Base-by-base conservation (phyloP, 2,888 invertebrate species). In the Aleiodes testaceus region DNA sequence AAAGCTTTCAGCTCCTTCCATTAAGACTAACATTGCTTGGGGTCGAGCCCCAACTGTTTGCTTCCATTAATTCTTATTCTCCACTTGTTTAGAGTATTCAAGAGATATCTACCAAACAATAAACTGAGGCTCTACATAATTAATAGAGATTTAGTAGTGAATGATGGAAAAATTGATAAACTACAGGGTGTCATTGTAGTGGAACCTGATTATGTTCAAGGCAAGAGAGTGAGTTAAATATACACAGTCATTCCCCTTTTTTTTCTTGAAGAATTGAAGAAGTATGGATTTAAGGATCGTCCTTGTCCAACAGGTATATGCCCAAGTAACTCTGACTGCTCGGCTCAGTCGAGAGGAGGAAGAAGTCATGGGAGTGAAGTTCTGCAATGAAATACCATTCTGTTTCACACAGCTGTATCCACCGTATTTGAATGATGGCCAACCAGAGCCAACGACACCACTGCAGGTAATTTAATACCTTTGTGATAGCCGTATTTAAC, bases 321-420 rank as follows among this genome's bases (percentile, higher is more conserved):
- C 94, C 50, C 95, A 95, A 88, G 91, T 95, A 77, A 94, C 97
- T 3, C 90, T 98, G 74, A 98, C 98, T 14, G 98, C 99, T 89
- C 93, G 98, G 79, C 99, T 99, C 85, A 98, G 98, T 0, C 91
- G 98, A 59, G 98, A 99, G 89, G 98, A 99, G 87, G 95, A 99
- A 86, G 98, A 99, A 88, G 98, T 99, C 22, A 95, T 99, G 93
- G 99, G 99, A 0, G 91, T 99, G 78, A 97, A 97, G 84, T 99
- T 99, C 89, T 96, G 98, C 89, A 99, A 98, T 87, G 98, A 99
- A 88, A 95, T 98, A 67, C 94, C 97, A 84, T 94, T 98, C 93
- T 95, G 97, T 82, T 90, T 97, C 70, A 93, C 94, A 66, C 96
- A 96, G 87, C 91, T 97, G 65, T 95, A 95, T 90, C 96, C 96